Percentiles rank a stretch among this genome's conserved stretches.
Conservation (phyloP, 2,113 vertebrate genomes). For the Tachysurus fulvidraco region DNA sequence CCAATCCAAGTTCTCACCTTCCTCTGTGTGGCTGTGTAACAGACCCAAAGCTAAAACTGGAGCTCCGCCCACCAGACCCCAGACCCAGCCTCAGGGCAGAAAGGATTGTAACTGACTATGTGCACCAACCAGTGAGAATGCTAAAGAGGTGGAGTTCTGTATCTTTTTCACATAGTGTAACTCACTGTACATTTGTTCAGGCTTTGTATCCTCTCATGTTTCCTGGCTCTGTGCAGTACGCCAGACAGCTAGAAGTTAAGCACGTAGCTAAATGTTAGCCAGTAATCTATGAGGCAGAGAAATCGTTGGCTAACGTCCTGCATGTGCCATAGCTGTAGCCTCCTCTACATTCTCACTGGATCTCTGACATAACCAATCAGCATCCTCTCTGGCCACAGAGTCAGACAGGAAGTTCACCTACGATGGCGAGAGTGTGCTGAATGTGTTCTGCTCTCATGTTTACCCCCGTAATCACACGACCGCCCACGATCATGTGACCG, state of each 20-base stretch:
- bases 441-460: neutral
- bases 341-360: neutral
- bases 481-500: conserved; percentile 84
- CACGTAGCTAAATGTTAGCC: neutral
- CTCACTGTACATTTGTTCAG: neutral
- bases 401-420: conserved; percentile 15
- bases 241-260: neutral
- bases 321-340: neutral
- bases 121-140: neutral
- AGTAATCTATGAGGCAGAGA: neutral
- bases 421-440: neutral
- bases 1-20: neutral
- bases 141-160: neutral
- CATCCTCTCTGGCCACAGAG: neutral
- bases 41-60: neutral
- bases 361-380: neutral
- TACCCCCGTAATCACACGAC: conserved; percentile 80
- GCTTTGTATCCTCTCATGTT: neutral
- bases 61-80: neutral
- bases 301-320: neutral
- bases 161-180: neutral
- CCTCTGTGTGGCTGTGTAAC: neutral
- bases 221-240: neutral
- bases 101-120: neutral
- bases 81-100: neutral